Base-by-base conservation (phyloP, 2,888 invertebrate genomes). In the Cryptus armator region DNA sequence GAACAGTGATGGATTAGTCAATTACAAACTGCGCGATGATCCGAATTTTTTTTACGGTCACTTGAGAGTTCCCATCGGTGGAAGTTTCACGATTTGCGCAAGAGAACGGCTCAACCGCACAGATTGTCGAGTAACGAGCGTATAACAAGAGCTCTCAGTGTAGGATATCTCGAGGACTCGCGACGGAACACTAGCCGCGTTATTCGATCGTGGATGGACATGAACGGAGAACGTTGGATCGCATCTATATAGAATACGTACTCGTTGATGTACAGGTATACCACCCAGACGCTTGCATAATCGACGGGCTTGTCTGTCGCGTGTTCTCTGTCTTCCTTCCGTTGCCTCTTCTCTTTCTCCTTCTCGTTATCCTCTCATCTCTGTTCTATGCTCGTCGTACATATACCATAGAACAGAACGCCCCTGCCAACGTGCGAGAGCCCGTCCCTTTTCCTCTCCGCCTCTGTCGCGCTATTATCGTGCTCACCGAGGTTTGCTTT, bases 251-350 rank as follows among this genome's bases (percentile, higher is more conserved):
- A 48, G 46, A 48, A 48, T 48, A 37, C 37, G 10, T 48, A 48
- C 14, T 19, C n/a, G 16, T 7, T 7, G 51, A 19, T 53, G 19
- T 53, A 37, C 37, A 53, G 51, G 71, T 71, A 24, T 53, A 24
- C 48, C 37, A 16, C 16, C 71, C 43, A 72, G 72, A 46, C 48
- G 32, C 64, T 75, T 75, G 75, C 64, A 75, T 75, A 75, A 75
- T 75, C 75, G 75, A 75, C 62, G 64, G 75, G 75, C 75, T 64
- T 51, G 75, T 75, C 75, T 16, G 64, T 75, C 19, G n/a, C 9
- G 16, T 10, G 1, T 16, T 62, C 59, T 10, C 16, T 51, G 44
- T 62, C 62, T 48, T 19, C 46, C 74, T 62, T 74, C 48, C 32
- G 74, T 59, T n/a, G 16, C 14, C 64, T 37, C 48, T 62, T 74